A percentile compares a stretch with the other conserved stretches of the same genome.
phyloP scores from a whole-genome alignment of 2,888 invertebrate genomes.

The Piscicola geometra region DNA sequence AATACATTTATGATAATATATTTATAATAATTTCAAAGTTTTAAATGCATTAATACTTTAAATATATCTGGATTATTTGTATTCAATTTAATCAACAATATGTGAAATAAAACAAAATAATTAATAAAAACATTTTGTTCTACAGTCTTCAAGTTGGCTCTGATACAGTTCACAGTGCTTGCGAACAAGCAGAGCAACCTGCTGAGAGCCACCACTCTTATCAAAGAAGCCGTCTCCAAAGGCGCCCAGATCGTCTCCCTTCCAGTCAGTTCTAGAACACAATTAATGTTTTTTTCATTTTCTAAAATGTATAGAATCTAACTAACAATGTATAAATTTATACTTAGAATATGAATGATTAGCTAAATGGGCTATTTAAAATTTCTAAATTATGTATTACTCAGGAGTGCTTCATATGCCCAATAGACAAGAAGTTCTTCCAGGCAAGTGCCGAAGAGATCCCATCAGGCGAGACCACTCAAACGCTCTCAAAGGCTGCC shows the following conservation, averaged over 20 bases:
- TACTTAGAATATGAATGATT: too few species aligned
- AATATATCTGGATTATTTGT: too few species aligned
- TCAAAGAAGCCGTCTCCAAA: conserved; percentile 65
- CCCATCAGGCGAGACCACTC: conserved; percentile 70
- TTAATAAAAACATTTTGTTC: too few species aligned
- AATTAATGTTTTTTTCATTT: background rate
- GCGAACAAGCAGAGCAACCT: conserved; percentile 73
- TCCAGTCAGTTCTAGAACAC: conserved; percentile 58
- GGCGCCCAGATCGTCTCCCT: conserved; percentile 66
- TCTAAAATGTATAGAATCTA: too few species aligned
- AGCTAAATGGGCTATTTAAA: too few species aligned
- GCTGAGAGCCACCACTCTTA: conserved; percentile 66
- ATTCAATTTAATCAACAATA: too few species aligned
- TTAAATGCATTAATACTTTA: too few species aligned
- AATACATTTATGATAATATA: too few species aligned
- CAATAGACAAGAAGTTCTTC: conserved; percentile 76
- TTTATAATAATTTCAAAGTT: too few species aligned
- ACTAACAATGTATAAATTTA: too few species aligned
- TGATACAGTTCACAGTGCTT: conserved; percentile 77
- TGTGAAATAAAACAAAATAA: too few species aligned
- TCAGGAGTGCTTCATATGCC: conserved; percentile 85
- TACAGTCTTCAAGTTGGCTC: conserved; percentile 67
- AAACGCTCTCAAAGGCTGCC: conserved; percentile 70
- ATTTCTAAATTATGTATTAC: too few species aligned
- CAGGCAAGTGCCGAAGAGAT: conserved; percentile 78